Evolutionary conservation across 2,888 invertebrate genomes (phyloP).

Genomic region (Orthosia incerta): DNA sequence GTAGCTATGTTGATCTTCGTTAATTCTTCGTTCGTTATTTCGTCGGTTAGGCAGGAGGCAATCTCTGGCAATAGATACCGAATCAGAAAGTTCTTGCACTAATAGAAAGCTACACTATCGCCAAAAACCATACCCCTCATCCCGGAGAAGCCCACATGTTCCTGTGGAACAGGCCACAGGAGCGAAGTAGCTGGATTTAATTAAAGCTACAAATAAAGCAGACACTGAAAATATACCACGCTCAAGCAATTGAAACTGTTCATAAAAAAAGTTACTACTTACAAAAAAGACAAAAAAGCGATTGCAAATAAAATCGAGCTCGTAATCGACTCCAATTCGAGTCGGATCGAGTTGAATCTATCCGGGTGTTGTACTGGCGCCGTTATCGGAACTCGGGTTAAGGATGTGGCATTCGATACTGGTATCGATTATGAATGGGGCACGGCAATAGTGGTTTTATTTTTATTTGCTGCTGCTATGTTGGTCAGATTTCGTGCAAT

Average conservation of each 20-base stretch:
- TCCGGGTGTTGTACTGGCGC: slow-evolving; percentile 13
- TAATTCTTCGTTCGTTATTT: too few relatives aligned
- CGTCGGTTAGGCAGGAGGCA: too few relatives aligned
- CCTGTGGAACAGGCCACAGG: too few relatives aligned
- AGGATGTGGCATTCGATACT: slow-evolving; percentile 50
- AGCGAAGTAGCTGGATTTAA: background rate
- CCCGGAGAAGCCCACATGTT: too few relatives aligned
- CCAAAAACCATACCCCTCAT: too few relatives aligned
- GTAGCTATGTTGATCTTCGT: too few relatives aligned
- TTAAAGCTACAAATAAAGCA: too few relatives aligned
- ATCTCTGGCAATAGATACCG: too few relatives aligned
- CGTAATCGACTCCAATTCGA: slow-evolving; percentile 44
- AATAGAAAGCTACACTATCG: too few relatives aligned
- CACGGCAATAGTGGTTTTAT: slow-evolving; percentile 27
- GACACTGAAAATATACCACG: too few relatives aligned
- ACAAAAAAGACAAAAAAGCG: slow-evolving; percentile 33
- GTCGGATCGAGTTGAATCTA: slow-evolving; percentile 31
- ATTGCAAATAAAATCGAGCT: slow-evolving; percentile 45
- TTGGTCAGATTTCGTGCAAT: background rate
- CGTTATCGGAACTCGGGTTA: slow-evolving; percentile 36
- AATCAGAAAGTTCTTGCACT: too few relatives aligned
- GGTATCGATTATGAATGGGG: slow-evolving; percentile 41
- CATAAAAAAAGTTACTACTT: slow-evolving; percentile 8
- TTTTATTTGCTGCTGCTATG: slow-evolving; percentile 6
- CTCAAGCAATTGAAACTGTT: background rate